A percentile compares a stretch with the other conserved stretches of the same genome.
Evolutionary conservation across 1,140 invertebrate genomes (phyloP).

Genomic region (Aethina tumida): DNA sequence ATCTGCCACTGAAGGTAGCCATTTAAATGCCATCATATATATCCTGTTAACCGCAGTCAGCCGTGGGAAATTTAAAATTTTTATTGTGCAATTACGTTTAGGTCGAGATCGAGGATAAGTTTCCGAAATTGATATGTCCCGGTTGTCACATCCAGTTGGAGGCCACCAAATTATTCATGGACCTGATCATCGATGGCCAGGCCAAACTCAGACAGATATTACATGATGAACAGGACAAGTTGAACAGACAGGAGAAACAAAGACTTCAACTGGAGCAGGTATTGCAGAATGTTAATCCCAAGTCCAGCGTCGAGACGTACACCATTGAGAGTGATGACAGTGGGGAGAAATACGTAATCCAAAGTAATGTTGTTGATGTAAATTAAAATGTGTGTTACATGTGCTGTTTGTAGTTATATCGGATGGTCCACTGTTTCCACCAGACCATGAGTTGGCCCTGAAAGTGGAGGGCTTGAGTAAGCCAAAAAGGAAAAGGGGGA

Average conservation of each 20-base stretch:
- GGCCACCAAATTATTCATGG: conserved; percentile 59
- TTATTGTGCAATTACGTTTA: conserved; percentile 28
- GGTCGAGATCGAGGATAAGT: conserved; percentile 56
- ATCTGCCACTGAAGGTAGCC: conserved; percentile 60
- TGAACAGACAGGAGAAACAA: conserved; percentile 26
- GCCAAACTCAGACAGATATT: conserved; percentile 43
- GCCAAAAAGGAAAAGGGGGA: conserved; percentile 55
- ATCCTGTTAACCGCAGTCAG: conserved; percentile 48
- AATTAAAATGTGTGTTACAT: not conserved
- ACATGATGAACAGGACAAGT: conserved; percentile 35
- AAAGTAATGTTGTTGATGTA: conserved; percentile 33
- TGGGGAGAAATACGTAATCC: conserved; percentile 40
- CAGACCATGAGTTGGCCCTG: conserved; percentile 45
- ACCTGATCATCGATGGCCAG: conserved; percentile 57
- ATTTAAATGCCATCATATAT: conserved; percentile 29
- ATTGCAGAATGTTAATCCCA: conserved; percentile 29
- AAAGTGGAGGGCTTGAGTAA: conserved; percentile 53
- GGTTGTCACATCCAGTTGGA: conserved; percentile 64
- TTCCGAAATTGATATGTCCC: conserved; percentile 60
- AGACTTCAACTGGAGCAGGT: conserved; percentile 26
- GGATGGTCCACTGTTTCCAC: conserved; percentile 44
- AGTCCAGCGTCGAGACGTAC: conserved; percentile 28
- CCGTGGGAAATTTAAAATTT: conserved; percentile 24
- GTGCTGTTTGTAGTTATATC: conserved; percentile 37
- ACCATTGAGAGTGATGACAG: conserved; percentile 32